Evolutionary conservation across 2,888 invertebrate species (phyloP).

Genomic region (Acrobasis suavella): DNA sequence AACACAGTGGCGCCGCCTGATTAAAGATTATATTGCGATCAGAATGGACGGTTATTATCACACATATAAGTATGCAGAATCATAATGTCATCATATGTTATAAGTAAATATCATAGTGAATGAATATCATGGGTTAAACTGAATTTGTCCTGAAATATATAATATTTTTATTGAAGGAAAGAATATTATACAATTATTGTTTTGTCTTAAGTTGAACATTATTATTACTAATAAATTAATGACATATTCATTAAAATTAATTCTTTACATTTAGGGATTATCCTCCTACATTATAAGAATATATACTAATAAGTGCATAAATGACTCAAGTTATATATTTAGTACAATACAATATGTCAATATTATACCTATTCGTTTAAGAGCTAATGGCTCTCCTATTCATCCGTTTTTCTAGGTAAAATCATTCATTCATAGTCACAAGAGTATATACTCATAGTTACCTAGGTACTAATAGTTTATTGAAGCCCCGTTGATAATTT

Average conservation of each 20-base stretch:
- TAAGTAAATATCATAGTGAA: too few species aligned
- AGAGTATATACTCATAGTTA: conserved; percentile 18
- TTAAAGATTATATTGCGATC: conserved; percentile 29
- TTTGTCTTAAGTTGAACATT: too few species aligned
- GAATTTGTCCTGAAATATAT: too few species aligned
- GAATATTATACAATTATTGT: too few species aligned
- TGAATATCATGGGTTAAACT: too few species aligned
- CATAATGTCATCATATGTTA: too few species aligned
- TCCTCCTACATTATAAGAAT: too few species aligned
- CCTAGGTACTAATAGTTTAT: conserved; percentile 33
- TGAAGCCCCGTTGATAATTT: conserved; percentile 44
- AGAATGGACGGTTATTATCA: conserved; percentile 22
- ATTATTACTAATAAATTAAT: too few species aligned
- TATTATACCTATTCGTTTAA: background rate
- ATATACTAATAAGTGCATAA: too few species aligned
- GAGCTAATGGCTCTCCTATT: conserved; percentile 12
- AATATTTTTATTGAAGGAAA: too few species aligned
- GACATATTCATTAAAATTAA: too few species aligned
- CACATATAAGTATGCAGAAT: background rate
- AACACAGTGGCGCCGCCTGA: conserved; percentile 50
- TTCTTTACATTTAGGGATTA: too few species aligned
- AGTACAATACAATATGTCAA: background rate
- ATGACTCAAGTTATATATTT: background rate
- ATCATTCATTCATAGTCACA: conserved; percentile 37
- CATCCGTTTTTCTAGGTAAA: conserved; percentile 28